phyloP scores from a whole-genome alignment of 2,797 vertebrate species.

The Centroberyx gerrardi region DNA sequence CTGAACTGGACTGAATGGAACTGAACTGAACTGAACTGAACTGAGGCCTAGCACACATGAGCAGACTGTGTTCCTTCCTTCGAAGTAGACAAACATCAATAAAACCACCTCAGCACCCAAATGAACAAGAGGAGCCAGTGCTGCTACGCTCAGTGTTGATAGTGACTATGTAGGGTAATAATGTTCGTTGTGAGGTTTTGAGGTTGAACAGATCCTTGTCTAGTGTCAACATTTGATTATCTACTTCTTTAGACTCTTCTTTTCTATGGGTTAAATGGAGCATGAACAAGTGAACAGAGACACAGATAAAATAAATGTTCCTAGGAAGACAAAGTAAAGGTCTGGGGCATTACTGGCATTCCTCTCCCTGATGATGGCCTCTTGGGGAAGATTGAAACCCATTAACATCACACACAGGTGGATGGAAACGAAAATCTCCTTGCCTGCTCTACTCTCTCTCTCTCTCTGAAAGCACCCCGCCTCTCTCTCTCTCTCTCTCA shows the following conservation, averaged over 20 bases:
- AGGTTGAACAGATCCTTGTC: background rate
- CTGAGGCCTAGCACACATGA: too few species aligned
- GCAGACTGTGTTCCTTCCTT: too few species aligned
- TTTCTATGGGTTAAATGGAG: constrained; percentile 18
- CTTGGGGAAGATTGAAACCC: constrained; percentile 73
- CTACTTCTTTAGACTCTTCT: constrained; percentile 19
- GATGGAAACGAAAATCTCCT: constrained; percentile 60
- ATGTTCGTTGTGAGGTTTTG: too few species aligned
- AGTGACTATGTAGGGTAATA: background rate
- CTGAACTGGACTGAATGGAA: too few species aligned
- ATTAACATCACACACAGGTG: constrained; percentile 82
- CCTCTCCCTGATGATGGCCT: constrained; percentile 61
- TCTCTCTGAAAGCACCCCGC: constrained; percentile 58
- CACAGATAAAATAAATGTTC: constrained; percentile 30
- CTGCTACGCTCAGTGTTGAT: background rate
- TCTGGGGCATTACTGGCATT: constrained; percentile 72
- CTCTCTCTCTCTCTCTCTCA: constrained; percentile 69
- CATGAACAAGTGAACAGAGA: constrained; percentile 30
- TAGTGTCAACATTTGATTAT: background rate
- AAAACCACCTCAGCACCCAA: background rate
- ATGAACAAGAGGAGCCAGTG: background rate
- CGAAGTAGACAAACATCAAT: background rate
- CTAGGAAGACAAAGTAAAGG: constrained; percentile 21
- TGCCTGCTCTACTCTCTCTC: constrained; percentile 12
- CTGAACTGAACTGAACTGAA: too few species aligned